Conservation (phyloP, 1,140 invertebrate genomes). For the Colletes latitarsis region DNA sequence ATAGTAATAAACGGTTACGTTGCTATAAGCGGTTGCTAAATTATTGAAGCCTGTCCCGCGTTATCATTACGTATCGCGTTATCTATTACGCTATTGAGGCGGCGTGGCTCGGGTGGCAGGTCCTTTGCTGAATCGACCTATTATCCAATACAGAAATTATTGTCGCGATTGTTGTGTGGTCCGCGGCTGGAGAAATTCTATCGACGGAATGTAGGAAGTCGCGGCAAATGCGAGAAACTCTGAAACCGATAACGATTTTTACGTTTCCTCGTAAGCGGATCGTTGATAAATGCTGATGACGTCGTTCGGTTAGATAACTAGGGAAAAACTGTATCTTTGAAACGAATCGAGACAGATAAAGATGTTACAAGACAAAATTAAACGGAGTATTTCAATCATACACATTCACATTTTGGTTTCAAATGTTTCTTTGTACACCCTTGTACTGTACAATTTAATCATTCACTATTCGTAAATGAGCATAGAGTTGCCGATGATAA, state of each 20-base stretch:
- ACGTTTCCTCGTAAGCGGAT: background rate
- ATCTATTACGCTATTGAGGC: conserved; percentile 56
- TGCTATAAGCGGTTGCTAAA: conserved; percentile 45
- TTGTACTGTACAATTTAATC: no score
- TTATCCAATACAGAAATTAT: conserved; percentile 60
- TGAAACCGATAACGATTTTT: conserved; percentile 3
- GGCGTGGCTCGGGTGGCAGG: conserved; percentile 11
- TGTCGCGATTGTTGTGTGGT: conserved; percentile 26
- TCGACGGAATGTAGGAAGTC: conserved; percentile 14
- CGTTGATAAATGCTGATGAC: no score
- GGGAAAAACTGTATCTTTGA: no score
- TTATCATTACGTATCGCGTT: conserved; percentile 62
- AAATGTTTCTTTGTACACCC: no score
- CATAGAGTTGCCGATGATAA: no score
- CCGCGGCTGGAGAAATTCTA: conserved; percentile 14
- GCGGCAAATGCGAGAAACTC: conserved; percentile 5
- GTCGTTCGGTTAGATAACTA: no score
- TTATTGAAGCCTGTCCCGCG: conserved; percentile 52
- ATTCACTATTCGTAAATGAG: no score
- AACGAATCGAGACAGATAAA: no score
- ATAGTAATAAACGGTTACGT: conserved; percentile 59
- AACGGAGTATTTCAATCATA: no score
- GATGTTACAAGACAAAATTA: no score
- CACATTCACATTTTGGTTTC: no score
- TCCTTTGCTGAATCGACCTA: conserved; percentile 53